phyloP scores from a whole-genome alignment of 1,140 invertebrate species.

The Odontomachus brunneus region DNA sequence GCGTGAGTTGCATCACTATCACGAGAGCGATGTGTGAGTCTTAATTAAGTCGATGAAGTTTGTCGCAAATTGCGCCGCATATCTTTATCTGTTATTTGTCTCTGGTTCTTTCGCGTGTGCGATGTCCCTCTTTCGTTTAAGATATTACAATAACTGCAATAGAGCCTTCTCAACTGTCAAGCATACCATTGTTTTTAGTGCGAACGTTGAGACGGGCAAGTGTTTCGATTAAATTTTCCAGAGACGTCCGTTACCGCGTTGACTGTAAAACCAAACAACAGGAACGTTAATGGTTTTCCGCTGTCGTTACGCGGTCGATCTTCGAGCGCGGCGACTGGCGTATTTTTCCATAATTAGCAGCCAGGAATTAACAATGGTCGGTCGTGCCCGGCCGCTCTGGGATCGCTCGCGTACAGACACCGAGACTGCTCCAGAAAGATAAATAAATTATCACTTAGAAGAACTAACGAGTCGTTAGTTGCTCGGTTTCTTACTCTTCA shows the following conservation, averaged over 20 bases:
- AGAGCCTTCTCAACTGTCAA: not conserved
- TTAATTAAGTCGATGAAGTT: too few species aligned
- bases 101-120: too few species aligned
- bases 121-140: not conserved
- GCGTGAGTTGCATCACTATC: too few species aligned
- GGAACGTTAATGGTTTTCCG: constrained; percentile 72
- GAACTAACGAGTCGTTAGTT: constrained; percentile 77
- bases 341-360: constrained; percentile 81
- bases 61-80: too few species aligned
- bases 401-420: constrained; percentile 76
- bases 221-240: constrained; percentile 59
- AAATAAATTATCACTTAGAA: constrained; percentile 80
- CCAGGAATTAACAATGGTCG: constrained; percentile 75
- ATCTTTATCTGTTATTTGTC: too few species aligned
- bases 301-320: constrained; percentile 70
- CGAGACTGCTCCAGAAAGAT: constrained; percentile 78
- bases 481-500: constrained; percentile 74
- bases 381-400: constrained; percentile 64
- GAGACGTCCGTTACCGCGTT: constrained; percentile 47
- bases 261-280: constrained; percentile 66
- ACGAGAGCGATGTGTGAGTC: too few species aligned
- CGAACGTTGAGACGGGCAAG: constrained; percentile 25
- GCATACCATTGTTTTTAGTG: constrained; percentile 36
- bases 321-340: constrained; percentile 68
- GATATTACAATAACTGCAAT: constrained; percentile 10